A percentile compares a stretch with the other conserved stretches of the same genome.
phyloP scores from a whole-genome alignment of 2,113 vertebrate species.

The Himantopus leucocephalus region DNA sequence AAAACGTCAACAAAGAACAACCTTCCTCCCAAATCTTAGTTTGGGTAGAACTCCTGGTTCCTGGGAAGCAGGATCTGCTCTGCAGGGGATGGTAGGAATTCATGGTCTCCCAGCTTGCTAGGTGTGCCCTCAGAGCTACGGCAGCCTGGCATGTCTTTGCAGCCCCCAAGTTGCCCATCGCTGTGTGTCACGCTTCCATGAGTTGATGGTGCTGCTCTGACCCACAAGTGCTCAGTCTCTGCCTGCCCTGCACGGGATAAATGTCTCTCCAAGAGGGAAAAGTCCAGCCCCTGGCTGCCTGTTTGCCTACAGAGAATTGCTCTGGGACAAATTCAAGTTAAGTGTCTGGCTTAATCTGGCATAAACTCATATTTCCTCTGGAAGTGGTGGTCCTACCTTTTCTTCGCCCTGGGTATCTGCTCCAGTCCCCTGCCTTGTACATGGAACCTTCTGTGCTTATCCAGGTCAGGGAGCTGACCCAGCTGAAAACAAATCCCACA shows the following conservation, averaged over 20 bases:
- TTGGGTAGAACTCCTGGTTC: neutral
- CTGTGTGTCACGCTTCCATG: accelerated
- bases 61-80: neutral
- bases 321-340: neutral
- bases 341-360: neutral
- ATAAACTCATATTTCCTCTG: neutral
- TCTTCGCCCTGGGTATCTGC: neutral
- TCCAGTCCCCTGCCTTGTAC: neutral
- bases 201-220: neutral
- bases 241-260: neutral
- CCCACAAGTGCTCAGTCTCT: neutral
- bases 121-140: neutral
- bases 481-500: neutral
- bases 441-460: neutral
- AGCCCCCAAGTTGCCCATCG: accelerated
- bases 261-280: neutral
- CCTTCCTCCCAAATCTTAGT: neutral
- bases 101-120: neutral
- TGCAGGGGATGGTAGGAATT: neutral
- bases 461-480: neutral
- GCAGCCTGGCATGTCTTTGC: neutral
- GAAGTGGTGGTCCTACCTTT: neutral
- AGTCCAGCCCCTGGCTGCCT: neutral
- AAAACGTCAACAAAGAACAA: neutral
- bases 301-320: neutral